Evolutionary conservation across 2,113 vertebrate genomes (phyloP), one percentile per base, ranked within the genome.

Genomic region (Sialia sialis): DNA sequence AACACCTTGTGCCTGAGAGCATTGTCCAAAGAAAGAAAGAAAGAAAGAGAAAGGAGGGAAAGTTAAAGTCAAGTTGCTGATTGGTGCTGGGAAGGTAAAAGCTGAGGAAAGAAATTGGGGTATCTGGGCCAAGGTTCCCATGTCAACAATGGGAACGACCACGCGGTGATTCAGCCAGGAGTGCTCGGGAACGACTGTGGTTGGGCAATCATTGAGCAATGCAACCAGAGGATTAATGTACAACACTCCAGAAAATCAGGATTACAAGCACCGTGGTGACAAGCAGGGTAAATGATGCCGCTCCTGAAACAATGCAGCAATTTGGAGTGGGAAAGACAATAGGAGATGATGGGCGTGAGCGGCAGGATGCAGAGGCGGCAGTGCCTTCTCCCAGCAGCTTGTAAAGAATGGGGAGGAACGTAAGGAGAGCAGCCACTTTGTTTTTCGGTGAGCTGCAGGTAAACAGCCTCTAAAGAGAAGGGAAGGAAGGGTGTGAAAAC

Each of bases 181-280:
- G 75, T 3, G 59, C 81, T 79, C 38, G 58, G 83, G 62, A 91
- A 21, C 0, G 0, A 36, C 22, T 30, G 58, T 10, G 51, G 23
- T 95, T 87, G 38, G 62, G 93, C 81, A 96, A 85, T 66, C 13
- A 1, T n/a, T 91, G 81, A 59, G 91, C 91, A 77, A 93, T 4
- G 51, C 54, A 41, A 6, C 6, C 0, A 0, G 4, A 49, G 48
- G 63, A 74, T 83, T 76, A 51, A 51, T 26, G 43, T 63, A 48
- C 73, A 62, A 62, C 63, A 48, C 32, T 34, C 30, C 12, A 58
- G 54, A 87, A 91, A 89, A 76, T 78, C 48, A 46, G 73, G 62
- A 87, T 72, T 72, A 52, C 55, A 63, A 56, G 55, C 67, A 69
- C 29, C 0, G 0, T 30, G 21, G 38, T 70, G 93, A 94, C 46